Evolutionary conservation across 2,113 vertebrate species (phyloP).

Genomic region (Corvus cornix): DNA sequence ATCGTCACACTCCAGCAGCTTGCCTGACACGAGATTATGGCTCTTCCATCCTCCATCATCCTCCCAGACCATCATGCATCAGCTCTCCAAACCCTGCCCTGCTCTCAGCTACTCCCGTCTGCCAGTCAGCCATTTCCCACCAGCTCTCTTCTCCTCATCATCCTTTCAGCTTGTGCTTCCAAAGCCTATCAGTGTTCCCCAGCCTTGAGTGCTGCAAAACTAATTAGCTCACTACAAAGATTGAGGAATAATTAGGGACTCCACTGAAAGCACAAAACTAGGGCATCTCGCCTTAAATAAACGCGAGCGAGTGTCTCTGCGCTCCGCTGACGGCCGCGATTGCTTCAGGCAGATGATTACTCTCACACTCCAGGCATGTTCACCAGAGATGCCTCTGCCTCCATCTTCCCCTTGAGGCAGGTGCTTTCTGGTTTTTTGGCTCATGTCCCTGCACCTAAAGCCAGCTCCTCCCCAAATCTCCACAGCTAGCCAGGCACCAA

Average conservation of each 20-base stretch:
- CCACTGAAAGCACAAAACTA: constrained; percentile 52
- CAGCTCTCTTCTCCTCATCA: neutral
- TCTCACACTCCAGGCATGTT: neutral
- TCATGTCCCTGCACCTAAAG: neutral
- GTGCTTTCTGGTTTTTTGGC: neutral
- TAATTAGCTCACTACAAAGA: constrained; percentile 62
- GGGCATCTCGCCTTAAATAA: constrained; percentile 62
- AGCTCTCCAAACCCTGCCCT: neutral
- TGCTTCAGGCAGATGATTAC: neutral
- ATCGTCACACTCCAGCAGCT: neutral
- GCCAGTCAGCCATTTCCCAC: neutral
- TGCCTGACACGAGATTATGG: neutral
- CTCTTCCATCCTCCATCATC: neutral
- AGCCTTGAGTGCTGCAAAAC: constrained; percentile 29
- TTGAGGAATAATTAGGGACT: constrained; percentile 60
- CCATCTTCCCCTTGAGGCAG: neutral
- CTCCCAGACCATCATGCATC: neutral
- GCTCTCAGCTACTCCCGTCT: neutral
- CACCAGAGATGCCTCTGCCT: neutral
- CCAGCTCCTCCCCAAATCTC: neutral
- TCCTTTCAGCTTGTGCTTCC: neutral
- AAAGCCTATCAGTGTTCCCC: constrained; percentile 45
- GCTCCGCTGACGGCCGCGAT: neutral
- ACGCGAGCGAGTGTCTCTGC: neutral
- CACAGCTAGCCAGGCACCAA: neutral